A percentile compares a stretch with the other conserved stretches of the same genome.
Evolutionary conservation across 2,113 vertebrate genomes (phyloP).

Genomic region (Calyptommatus sinebrachiatus): DNA sequence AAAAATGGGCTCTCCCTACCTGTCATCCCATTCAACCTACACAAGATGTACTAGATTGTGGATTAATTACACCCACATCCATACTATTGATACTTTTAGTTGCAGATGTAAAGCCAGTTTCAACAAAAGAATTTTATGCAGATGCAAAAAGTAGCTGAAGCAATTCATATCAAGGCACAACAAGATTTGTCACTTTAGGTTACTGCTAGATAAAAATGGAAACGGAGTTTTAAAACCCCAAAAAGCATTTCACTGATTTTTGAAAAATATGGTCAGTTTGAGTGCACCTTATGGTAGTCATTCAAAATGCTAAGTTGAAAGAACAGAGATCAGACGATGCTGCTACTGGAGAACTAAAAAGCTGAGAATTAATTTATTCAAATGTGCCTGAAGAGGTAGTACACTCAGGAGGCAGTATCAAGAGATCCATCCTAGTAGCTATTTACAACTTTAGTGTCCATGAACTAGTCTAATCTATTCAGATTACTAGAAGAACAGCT

Average conservation of each 20-base stretch:
- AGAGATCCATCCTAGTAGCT: too few species aligned
- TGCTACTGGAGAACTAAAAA: too few species aligned
- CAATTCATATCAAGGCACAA: slow-evolving; percentile 8
- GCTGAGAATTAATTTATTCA: too few species aligned
- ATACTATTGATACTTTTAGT: slow-evolving; percentile 16
- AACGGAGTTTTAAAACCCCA: background rate
- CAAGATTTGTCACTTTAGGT: background rate
- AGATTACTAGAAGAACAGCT: too few species aligned
- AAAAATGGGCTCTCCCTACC: too few species aligned
- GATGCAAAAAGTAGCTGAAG: slow-evolving; percentile 11
- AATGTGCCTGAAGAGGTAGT: too few species aligned
- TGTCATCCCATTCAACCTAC: too few species aligned
- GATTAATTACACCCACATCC: background rate
- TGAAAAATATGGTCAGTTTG: background rate
- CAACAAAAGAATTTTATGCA: slow-evolving; percentile 28
- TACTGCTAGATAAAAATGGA: background rate
- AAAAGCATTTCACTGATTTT: background rate
- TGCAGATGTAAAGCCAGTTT: slow-evolving; percentile 25
- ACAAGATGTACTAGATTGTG: too few species aligned
- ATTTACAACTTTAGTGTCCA: too few species aligned
- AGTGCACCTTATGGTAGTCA: slow-evolving; percentile 7
- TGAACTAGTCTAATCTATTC: too few species aligned
- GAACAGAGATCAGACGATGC: too few species aligned
- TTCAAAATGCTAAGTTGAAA: background rate
- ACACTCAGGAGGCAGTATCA: too few species aligned